Evolutionary conservation across 2,113 vertebrate species (phyloP).

Genomic region (Myotis davidii): DNA sequence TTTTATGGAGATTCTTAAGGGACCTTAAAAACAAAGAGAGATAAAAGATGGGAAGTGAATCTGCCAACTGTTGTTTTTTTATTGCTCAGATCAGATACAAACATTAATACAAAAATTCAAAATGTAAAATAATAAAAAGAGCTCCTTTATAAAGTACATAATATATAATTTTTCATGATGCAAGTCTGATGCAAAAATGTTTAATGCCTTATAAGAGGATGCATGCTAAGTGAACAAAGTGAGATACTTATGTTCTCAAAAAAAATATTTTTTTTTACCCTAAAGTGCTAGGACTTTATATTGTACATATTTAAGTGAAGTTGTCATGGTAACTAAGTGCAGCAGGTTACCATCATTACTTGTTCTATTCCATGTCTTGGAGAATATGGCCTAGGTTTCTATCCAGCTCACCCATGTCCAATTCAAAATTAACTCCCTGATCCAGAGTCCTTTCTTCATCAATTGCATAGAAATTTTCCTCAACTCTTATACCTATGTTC

Average conservation of each 20-base stretch:
- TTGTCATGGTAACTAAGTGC: slow-evolving; percentile 59
- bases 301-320: slow-evolving; percentile 42
- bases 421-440: background rate
- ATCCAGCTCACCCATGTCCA: background rate
- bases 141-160: background rate
- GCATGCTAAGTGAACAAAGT: slow-evolving; percentile 35
- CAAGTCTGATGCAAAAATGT: background rate
- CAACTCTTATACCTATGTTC: background rate
- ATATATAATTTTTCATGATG: background rate
- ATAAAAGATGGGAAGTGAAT: background rate
- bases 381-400: background rate
- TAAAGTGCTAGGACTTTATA: slow-evolving; percentile 37
- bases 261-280: slow-evolving; percentile 1
- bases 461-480: background rate
- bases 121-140: background rate
- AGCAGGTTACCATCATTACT: background rate
- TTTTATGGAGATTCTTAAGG: background rate
- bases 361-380: background rate
- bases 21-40: slow-evolving; percentile 28
- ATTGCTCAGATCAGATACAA: background rate
- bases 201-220: background rate
- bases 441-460: background rate
- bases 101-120: slow-evolving; percentile 31
- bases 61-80: background rate
- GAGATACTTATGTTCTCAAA: slow-evolving; percentile 38